Evolutionary conservation across 2,888 invertebrate species (phyloP).

Genomic region (Papilio elwesi): DNA sequence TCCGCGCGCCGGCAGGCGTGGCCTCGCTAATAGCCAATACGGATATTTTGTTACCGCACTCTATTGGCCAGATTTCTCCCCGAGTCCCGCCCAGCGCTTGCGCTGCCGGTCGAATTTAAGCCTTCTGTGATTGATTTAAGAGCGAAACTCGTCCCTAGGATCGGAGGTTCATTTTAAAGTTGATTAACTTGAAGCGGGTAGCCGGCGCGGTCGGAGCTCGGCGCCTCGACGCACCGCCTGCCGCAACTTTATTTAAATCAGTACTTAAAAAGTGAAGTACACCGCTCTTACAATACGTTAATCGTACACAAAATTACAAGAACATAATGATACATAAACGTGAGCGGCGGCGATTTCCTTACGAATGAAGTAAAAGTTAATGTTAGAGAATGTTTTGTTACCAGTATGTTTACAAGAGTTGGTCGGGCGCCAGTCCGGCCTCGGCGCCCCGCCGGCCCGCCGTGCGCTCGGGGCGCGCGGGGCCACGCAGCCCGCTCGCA

Average conservation of each 20-base stretch:
- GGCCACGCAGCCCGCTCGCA: neutral
- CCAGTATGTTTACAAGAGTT: neutral
- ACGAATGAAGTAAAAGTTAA: slow-evolving; percentile 10
- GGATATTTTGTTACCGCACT: slow-evolving; percentile 84
- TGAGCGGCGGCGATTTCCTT: neutral
- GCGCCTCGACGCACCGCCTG: slow-evolving; percentile 21
- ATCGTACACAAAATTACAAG: slow-evolving; percentile 33
- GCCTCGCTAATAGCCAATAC: slow-evolving; percentile 85
- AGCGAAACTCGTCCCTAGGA: slow-evolving; percentile 53
- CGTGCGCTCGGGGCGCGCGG: too few species aligned
- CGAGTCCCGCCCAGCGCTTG: slow-evolving; percentile 74
- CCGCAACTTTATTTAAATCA: slow-evolving; percentile 37
- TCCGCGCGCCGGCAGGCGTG: slow-evolving; percentile 67
- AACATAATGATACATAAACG: slow-evolving; percentile 32
- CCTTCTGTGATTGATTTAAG: slow-evolving; percentile 55
- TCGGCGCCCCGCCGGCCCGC: neutral
- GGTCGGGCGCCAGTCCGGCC: neutral
- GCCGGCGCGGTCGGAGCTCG: slow-evolving; percentile 42
- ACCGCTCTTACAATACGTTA: slow-evolving; percentile 30
- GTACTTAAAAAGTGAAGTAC: slow-evolving; percentile 32
- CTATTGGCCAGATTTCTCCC: slow-evolving; percentile 86
- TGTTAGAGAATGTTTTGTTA: neutral
- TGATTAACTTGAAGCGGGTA: slow-evolving; percentile 84
- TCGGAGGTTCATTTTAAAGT: slow-evolving; percentile 77
- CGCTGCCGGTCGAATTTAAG: slow-evolving; percentile 54